Evolutionary conservation across 2,888 invertebrate genomes (phyloP).

Genomic region (Pseudococcus longispinus): DNA sequence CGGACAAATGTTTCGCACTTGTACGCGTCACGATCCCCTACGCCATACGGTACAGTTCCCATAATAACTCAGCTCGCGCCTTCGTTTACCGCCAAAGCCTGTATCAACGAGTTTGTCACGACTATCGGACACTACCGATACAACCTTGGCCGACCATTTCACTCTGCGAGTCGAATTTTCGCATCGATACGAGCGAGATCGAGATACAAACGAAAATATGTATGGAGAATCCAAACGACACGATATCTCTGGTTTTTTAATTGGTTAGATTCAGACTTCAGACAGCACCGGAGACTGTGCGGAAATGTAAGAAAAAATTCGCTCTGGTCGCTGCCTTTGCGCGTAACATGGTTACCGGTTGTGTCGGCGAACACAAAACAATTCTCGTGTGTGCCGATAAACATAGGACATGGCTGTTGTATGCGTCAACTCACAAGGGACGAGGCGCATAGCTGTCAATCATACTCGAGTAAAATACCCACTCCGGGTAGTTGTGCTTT

Average conservation of each 20-base stretch:
- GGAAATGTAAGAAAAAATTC: not conserved
- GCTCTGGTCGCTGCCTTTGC: not conserved
- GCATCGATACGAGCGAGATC: not conserved
- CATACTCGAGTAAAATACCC: conserved; percentile 33
- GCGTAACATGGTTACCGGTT: conserved; percentile 31
- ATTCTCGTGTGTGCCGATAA: not conserved
- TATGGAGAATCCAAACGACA: not conserved
- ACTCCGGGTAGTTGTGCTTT: not conserved
- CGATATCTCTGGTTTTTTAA: not conserved
- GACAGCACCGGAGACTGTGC: not conserved
- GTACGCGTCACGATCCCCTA: conserved; percentile 10
- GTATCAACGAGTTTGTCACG: not conserved
- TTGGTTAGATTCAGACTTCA: not conserved
- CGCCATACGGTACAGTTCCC: not conserved
- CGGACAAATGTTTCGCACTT: not conserved
- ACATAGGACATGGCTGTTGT: conserved; percentile 45
- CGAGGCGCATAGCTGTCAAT: conserved; percentile 46
- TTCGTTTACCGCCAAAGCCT: not conserved
- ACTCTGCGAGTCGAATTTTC: not conserved
- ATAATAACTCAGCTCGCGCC: not conserved
- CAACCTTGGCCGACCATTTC: not conserved
- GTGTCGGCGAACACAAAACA: conserved; percentile 51
- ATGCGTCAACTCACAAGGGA: conserved; percentile 32
- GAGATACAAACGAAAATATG: not conserved
- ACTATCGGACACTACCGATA: not conserved